Base-by-base conservation (phyloP, 2,797 vertebrate species). In the Gadopsis marmoratus region DNA sequence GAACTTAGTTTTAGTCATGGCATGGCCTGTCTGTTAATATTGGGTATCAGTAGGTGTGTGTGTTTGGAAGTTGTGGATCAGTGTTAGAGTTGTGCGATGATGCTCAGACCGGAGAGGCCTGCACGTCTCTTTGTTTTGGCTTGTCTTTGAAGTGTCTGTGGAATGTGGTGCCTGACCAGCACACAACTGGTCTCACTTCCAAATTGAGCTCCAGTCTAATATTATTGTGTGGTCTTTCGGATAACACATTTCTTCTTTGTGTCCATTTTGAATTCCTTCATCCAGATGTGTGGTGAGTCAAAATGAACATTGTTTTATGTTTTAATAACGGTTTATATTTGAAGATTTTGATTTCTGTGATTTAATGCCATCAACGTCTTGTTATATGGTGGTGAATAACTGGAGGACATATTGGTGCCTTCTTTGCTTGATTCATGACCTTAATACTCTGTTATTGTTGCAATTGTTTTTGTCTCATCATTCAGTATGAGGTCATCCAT, bases 141-240 rank as follows among this genome's bases (percentile, higher is more conserved):
- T 86, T 9, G 65, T 89, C 89, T 92, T 88, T 94, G 93, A 95
- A 93, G 93, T 88, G 88, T 83, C 76, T 90, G 74, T 87, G 93
- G 94, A 95, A 94, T 94, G 93, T 65, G 66, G 86, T 82, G 84
- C 79, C 87, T 78, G 89, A 92, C 79, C 85, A 89, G 88, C 84
- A 82, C 86, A 85, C 84, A 87, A 82, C 85, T 69, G 62, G 63
- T 72, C 62, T 76, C 68, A 60, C 56, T 78, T 58, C 64, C 35
- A 73, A 74, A 73, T 39, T 85, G 61, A 72, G 50, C 77, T 86
- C 76, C 79, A 37, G 62, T 83, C 68, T 66, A 21, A 69, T 64
- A 47, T 61, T 75, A 10, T 53, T 78, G 45, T 62, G 64, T 51
- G 33, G 9, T 73, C 41, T 73, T 72, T 76, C 6, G 87, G 82